Base-by-base conservation (phyloP, 1,140 invertebrate species). In the Eulimnadia texana region DNA sequence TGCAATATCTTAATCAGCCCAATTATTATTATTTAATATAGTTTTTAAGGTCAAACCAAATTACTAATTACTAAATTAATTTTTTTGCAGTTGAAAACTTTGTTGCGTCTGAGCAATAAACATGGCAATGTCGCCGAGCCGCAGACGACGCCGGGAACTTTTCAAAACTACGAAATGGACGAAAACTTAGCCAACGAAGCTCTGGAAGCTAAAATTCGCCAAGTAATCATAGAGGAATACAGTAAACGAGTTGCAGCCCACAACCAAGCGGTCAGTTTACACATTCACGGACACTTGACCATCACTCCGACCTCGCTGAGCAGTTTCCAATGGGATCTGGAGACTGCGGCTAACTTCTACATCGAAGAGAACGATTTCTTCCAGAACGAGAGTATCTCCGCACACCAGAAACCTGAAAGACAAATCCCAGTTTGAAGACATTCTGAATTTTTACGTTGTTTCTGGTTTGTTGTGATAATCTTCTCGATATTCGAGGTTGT, bases 161-260 rank as follows among this genome's bases (percentile, higher is more conserved):
- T 27, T 25, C 23, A 27, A 27, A 6, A 58, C 52, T 52, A 19
- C 51, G 67, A 68, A 56, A 63, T 65, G 58, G 66, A 68, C 53
- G 67, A 68, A 53, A 68, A 68, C 58, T 54, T 61, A 11, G 65
- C 66, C 29, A 68, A 68, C 42, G 67, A 68, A 59, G 66, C 66
- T 2, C 51, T 68, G 22, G 67, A 68, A 53, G 67, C 66, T 47
- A 62, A 67, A 63, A 61, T 68, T 6, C 65, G 62, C 20, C 63
- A 67, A 53, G 56, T 67, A 42, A 65, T 67, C 42, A 63, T 63
- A 23, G 28, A 49, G 3, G 62, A 63, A 42, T 63, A 56, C 50
- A 57, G 56, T 19, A 56, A 33, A 24, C 29, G 62, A 9, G 27
- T 23, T 24, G 20, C 62, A 19, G 22, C 51, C 2, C 24, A 58